phyloP scores from a whole-genome alignment of 2,888 invertebrate genomes.

The Frankliniella fusca region DNA sequence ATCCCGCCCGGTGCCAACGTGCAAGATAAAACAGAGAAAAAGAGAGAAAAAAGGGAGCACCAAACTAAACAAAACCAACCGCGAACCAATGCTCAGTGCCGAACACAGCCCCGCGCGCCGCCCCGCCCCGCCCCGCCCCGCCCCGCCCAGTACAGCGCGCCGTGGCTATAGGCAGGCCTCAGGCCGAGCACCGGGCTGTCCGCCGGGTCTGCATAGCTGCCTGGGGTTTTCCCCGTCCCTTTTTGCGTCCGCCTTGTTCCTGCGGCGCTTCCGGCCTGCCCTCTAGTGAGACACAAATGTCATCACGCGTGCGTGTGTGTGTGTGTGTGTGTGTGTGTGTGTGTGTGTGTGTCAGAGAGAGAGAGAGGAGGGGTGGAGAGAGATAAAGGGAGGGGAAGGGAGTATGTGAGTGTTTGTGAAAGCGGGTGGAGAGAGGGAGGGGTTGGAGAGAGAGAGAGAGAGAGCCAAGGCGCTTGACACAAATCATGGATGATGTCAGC shows the following conservation, averaged over 20 bases:
- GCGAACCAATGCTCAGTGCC: background rate
- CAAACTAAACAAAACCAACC: background rate
- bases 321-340: background rate
- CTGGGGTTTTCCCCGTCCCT: too few species aligned
- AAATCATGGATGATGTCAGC: too few species aligned
- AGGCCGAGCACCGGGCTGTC: too few species aligned
- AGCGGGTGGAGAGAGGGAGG: background rate
- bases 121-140: background rate
- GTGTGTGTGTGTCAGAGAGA: background rate
- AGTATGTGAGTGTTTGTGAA: too few species aligned
- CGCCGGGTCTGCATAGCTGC: too few species aligned
- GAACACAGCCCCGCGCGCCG: background rate
- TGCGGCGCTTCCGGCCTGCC: background rate
- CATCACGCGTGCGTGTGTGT: background rate
- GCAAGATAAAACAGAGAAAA: too few species aligned
- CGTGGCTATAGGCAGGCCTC: too few species aligned
- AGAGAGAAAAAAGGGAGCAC: background rate
- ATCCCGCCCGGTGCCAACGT: background rate
- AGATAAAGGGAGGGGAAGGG: background rate
- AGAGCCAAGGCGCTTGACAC: background rate
- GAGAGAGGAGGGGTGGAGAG: background rate
- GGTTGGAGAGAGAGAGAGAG: background rate
- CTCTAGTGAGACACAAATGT: background rate
- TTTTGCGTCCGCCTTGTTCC: too few species aligned
- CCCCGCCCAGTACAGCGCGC: background rate